Evolutionary conservation across 1,140 invertebrate species (phyloP).

Genomic region (Drosophila murphyi): DNA sequence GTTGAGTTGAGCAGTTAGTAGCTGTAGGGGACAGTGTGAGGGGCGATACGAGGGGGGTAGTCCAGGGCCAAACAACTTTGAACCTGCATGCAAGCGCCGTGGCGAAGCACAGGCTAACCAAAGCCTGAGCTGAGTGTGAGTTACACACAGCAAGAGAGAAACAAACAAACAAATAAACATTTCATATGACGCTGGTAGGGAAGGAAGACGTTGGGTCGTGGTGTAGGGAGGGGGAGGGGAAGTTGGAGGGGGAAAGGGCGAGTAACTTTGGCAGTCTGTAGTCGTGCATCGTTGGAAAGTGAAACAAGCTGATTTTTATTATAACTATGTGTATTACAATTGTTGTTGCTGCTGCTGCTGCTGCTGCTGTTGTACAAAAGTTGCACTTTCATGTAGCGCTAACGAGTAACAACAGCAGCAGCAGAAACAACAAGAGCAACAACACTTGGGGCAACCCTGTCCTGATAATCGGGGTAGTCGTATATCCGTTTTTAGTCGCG

Average conservation of each 20-base stretch:
- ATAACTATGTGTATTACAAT: constrained; percentile 67
- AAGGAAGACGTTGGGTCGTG: too few relatives aligned
- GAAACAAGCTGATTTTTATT: constrained; percentile 72
- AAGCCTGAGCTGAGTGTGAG: constrained; percentile 49
- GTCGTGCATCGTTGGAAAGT: constrained; percentile 43
- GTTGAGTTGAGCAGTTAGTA: constrained; percentile 46
- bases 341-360: constrained; percentile 49
- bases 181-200: constrained; percentile 12
- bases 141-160: constrained; percentile 47
- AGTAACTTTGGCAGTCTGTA: constrained; percentile 16
- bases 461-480: constrained; percentile 72
- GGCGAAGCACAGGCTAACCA: constrained; percentile 17
- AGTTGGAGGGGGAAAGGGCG: not conserved
- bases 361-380: constrained; percentile 62
- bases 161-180: constrained; percentile 43
- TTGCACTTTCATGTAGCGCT: constrained; percentile 75
- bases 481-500: constrained; percentile 64
- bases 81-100: constrained; percentile 64
- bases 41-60: not conserved
- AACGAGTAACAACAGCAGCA: constrained; percentile 54
- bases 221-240: not conserved
- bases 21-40: constrained; percentile 9
- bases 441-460: constrained; percentile 29
- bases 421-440: constrained; percentile 30
- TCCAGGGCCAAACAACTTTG: constrained; percentile 65